Evolutionary conservation across 2,113 vertebrate genomes (phyloP).

Genomic region (Poicephalus gulielmi): DNA sequence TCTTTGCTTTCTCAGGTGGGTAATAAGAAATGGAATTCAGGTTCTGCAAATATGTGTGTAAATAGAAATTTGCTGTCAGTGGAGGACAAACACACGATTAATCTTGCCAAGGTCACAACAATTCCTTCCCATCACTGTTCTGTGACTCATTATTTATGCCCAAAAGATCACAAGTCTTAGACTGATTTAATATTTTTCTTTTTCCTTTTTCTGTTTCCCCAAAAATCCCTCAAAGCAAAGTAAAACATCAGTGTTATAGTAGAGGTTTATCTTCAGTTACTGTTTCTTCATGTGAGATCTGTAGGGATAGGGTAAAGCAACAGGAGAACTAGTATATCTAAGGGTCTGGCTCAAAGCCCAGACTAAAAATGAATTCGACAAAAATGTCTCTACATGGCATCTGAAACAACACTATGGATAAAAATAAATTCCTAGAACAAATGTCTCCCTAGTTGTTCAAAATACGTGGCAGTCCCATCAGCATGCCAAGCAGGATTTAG

Average conservation of each 20-base stretch:
- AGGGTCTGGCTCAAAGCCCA: neutral
- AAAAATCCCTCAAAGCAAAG: neutral
- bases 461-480: neutral
- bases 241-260: neutral
- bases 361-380: neutral
- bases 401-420: neutral
- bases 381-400: neutral
- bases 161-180: neutral
- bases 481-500: neutral
- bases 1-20: neutral
- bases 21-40: neutral
- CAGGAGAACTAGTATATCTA: neutral
- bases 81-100: neutral
- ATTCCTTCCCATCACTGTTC: neutral
- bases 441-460: neutral
- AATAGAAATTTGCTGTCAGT: neutral
- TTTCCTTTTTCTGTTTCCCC: neutral
- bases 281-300: slow-evolving; percentile 10
- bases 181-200: neutral
- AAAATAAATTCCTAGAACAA: neutral
- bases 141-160: neutral
- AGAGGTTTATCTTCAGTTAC: slow-evolving; percentile 9
- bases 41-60: neutral
- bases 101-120: neutral
- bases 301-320: neutral